Evolutionary conservation across 2,888 invertebrate genomes (phyloP), one percentile per base, ranked within the genome.

Genomic region (Perithous albicinctus): DNA sequence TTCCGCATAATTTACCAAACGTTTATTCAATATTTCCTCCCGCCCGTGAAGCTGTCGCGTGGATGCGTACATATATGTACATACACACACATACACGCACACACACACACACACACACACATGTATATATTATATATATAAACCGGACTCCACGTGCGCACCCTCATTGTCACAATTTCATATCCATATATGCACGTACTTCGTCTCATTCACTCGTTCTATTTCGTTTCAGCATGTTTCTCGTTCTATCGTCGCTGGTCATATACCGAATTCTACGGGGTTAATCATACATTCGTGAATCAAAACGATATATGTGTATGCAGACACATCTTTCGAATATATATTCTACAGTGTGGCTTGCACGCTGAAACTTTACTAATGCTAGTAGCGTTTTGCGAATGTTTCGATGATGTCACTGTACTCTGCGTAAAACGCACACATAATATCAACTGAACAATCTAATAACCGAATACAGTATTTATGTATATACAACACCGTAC

Each of bases 21-120:
- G 78, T 84, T 84, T 84, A 85, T 85, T 85, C 83, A 85, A 85
- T 85, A 85, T 85, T 85, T 85, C 80, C 81, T 56, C 56, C 29
- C 29, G 15, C 59, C 32, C 59, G 7, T 35, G 76, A 38, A 72
- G 67, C 73, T 26, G 32, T 74, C 70, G 46, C 64, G 59, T 23
- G 64, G 56, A 35, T 64, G 43, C 43, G 4, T 61, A 56, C 54
- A 54, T 51, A 67, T 23, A 59, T 35, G n/a, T 74, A n/a, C 43
- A 48, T 29, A 75, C 32, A 32, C 5, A 67, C 7, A n/a, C n/a
- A n/a, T n/a, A n/a, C n/a, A n/a, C n/a, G n/a, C n/a, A n/a, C n/a
- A n/a, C n/a, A n/a, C n/a, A n/a, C n/a, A n/a, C n/a, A n/a, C n/a
- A n/a, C n/a, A n/a, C n/a, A n/a, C n/a, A n/a, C n/a, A n/a, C n/a